Conservation (phyloP, 2,888 invertebrate genomes). For the Diadromus collaris region DNA sequence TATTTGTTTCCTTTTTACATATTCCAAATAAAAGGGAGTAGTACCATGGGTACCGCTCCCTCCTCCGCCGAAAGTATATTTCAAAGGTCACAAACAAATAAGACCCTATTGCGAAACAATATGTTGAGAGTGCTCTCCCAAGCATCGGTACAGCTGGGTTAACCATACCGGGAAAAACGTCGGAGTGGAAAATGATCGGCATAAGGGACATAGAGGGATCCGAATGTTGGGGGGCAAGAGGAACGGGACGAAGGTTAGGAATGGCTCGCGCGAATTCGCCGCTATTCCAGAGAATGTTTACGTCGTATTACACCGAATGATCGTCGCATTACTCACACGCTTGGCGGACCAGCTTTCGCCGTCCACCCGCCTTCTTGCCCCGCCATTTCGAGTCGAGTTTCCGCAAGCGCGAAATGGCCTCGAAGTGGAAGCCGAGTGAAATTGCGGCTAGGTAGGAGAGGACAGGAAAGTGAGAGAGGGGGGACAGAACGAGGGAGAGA, state of each 20-base stretch:
- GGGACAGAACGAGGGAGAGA: conserved; percentile 25
- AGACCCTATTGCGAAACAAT: conserved; percentile 24
- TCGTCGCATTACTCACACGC: conserved; percentile 58
- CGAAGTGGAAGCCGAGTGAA: conserved; percentile 49
- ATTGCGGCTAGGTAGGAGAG: conserved; percentile 47
- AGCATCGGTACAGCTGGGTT: conserved; percentile 9
- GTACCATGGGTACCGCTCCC: neutral
- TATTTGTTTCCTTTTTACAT: too few relatives aligned
- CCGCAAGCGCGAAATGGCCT: conserved; percentile 52
- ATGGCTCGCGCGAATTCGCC: conserved; percentile 17
- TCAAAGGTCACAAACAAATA: conserved; percentile 13
- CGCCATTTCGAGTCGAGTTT: conserved; percentile 43
- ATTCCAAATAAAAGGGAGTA: too few relatives aligned
- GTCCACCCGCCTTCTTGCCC: conserved; percentile 12
- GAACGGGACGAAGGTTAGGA: neutral
- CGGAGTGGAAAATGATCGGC: conserved; percentile 10
- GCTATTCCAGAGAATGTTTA: conserved; percentile 55
- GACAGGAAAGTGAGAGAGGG: conserved; percentile 45
- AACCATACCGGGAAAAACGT: neutral
- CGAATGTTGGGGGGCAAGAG: neutral
- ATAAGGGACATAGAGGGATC: neutral
- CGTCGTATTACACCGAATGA: conserved; percentile 64
- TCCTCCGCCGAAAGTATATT: neutral
- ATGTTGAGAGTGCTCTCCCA: conserved; percentile 6
- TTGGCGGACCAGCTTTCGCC: conserved; percentile 47